Conservation (phyloP, 2,888 invertebrate genomes). For the Drosophila recens region DNA sequence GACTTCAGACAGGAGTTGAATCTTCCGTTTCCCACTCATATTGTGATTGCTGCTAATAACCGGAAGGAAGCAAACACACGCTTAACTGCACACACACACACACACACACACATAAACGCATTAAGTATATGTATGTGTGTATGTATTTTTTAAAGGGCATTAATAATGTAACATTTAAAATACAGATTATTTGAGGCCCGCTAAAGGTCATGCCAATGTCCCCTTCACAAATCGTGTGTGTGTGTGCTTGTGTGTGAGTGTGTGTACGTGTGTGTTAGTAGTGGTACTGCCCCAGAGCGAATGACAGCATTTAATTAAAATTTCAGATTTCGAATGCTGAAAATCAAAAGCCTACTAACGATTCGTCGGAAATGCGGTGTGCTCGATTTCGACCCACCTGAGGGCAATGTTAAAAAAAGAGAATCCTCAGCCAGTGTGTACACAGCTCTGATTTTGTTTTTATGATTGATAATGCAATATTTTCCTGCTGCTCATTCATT, state of each 20-base stretch:
- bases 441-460: slow-evolving; percentile 60
- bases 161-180: slow-evolving; percentile 59
- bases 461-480: slow-evolving; percentile 35
- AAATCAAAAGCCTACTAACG: slow-evolving; percentile 50
- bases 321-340: slow-evolving; percentile 54
- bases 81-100: slow-evolving; percentile 29
- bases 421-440: slow-evolving; percentile 23
- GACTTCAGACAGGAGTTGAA: neutral
- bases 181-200: slow-evolving; percentile 51
- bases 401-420: slow-evolving; percentile 7
- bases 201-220: slow-evolving; percentile 49
- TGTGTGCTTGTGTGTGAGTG: neutral
- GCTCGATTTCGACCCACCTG: slow-evolving; percentile 2
- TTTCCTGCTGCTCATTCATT: slow-evolving; percentile 7
- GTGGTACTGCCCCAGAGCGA: slow-evolving; percentile 10
- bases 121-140: slow-evolving; percentile 16
- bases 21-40: neutral
- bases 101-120: slow-evolving; percentile 24
- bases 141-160: slow-evolving; percentile 42
- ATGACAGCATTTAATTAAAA: slow-evolving; percentile 60
- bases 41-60: slow-evolving; percentile 47
- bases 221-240: neutral
- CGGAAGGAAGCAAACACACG: slow-evolving; percentile 47
- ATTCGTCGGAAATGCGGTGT: neutral
- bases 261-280: neutral